phyloP scores from a whole-genome alignment of 1,140 invertebrate species.

The Drosophila baimaii region DNA sequence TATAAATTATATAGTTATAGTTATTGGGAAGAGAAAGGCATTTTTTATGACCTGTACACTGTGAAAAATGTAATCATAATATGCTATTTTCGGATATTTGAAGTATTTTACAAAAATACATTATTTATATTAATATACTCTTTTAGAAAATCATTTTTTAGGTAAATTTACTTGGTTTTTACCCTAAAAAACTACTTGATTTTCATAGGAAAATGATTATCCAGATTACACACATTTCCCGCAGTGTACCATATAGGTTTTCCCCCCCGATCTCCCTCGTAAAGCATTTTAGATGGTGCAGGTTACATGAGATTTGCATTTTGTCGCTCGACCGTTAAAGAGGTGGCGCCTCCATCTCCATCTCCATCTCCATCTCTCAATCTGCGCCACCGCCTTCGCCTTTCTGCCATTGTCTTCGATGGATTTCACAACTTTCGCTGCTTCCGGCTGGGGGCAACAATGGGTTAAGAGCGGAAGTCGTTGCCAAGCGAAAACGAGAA shows the following conservation, averaged over 20 bases:
- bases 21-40: background rate
- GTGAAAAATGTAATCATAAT: background rate
- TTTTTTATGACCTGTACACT: background rate
- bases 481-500: slow-evolving; percentile 66
- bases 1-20: background rate
- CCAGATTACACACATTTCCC: no score
- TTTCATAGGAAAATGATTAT: background rate
- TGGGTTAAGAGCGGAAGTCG: slow-evolving; percentile 73
- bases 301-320: slow-evolving; percentile 69
- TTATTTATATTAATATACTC: background rate
- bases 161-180: background rate
- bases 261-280: slow-evolving; percentile 33
- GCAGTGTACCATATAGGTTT: slow-evolving; percentile 10
- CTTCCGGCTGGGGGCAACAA: slow-evolving; percentile 69
- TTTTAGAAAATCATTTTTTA: background rate
- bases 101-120: no score
- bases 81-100: background rate
- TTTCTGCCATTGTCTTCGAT: slow-evolving; percentile 40
- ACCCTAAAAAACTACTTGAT: background rate
- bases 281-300: slow-evolving; percentile 40
- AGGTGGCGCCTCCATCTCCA: slow-evolving; percentile 20
- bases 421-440: slow-evolving; percentile 81
- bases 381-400: background rate
- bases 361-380: slow-evolving; percentile 13
- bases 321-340: slow-evolving; percentile 43